These are phyloP conservation scores for Molothrus aeneus DNA, from an alignment of 2,797 vertebrate species.

Conservation along the genomic window DNA sequence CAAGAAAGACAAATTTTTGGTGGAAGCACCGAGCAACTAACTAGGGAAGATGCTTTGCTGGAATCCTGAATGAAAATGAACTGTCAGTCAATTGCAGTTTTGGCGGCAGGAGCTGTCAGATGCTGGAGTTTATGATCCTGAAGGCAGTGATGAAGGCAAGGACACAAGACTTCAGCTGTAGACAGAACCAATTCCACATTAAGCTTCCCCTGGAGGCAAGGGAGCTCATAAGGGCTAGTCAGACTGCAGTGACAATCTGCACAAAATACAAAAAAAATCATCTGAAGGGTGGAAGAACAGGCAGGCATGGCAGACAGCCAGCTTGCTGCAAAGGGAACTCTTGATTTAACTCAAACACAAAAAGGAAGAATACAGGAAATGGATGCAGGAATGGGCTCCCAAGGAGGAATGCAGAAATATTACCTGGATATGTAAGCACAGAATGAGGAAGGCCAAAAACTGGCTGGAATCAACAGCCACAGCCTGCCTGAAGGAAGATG, in stretches of 20 bases:
- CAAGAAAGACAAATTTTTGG: background rate
- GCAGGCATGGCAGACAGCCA: background rate
- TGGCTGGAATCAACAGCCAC: background rate
- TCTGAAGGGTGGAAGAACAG: background rate
- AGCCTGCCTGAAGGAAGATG: background rate
- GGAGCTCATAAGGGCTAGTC: background rate
- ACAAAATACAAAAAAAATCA: background rate
- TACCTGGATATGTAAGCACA: background rate
- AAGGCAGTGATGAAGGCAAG: background rate
- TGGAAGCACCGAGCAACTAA: background rate
- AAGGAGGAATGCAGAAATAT: background rate
- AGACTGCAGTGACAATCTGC: background rate
- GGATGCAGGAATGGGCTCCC: background rate
- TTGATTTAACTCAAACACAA: background rate
- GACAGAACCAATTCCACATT: background rate
- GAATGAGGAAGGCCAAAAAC: background rate
- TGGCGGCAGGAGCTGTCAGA: constrained; percentile 35
- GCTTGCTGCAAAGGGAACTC: background rate
- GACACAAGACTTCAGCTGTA: background rate
- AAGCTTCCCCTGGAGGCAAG: background rate
- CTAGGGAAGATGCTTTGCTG: background rate
- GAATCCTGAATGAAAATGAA: background rate
- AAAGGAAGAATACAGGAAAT: background rate
- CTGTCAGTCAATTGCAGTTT: background rate
- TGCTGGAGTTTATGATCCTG: background rate